Conservation (phyloP, 2,888 invertebrate species). For the Chaetoderma sp. region DNA sequence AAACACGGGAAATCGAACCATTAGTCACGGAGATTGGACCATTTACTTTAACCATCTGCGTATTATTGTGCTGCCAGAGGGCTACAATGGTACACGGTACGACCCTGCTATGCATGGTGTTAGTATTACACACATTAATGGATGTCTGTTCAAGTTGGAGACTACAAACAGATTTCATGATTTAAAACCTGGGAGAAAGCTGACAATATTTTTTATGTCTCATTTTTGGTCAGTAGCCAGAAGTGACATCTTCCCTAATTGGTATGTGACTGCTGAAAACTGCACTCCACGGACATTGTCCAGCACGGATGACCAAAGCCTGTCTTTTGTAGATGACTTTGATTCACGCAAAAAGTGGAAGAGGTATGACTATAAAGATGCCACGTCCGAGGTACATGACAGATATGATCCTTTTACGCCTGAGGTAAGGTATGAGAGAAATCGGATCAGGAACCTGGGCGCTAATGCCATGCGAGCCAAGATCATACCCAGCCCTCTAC, state of each 20-base stretch:
- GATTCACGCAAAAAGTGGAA: conserved; percentile 40
- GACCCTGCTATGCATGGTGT: conserved; percentile 43
- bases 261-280: conserved; percentile 50
- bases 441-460: neutral
- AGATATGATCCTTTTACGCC: neutral
- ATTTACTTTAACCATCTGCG: conserved; percentile 59
- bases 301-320: conserved; percentile 49
- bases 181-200: conserved; percentile 42
- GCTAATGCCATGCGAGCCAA: too few species aligned
- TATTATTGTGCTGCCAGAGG: conserved; percentile 51
- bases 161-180: conserved; percentile 48
- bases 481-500: too few species aligned
- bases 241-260: conserved; percentile 57
- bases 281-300: conserved; percentile 46
- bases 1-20: conserved; percentile 38
- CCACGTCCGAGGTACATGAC: neutral
- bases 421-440: neutral
- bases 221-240: conserved; percentile 56
- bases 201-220: conserved; percentile 47
- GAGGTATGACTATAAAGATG: conserved; percentile 19
- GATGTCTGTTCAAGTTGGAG: conserved; percentile 51
- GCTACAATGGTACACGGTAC: conserved; percentile 40
- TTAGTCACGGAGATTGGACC: conserved; percentile 46
- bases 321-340: conserved; percentile 50
- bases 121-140: conserved; percentile 52